Base-by-base conservation (phyloP, 1,140 invertebrate species). In the Lepidurus couesii region DNA sequence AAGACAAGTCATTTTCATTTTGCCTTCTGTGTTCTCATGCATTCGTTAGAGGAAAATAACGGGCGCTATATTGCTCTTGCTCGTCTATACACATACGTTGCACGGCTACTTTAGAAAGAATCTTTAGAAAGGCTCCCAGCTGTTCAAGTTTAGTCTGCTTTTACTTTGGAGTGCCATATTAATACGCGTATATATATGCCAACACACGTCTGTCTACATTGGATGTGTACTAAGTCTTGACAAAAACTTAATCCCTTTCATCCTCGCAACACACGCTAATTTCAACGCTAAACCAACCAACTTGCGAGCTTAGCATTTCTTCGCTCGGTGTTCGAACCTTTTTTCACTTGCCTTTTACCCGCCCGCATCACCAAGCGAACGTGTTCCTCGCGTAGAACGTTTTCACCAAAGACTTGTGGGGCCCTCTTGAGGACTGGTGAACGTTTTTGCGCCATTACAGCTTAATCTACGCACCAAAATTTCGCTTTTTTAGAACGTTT, bases 1-100 rank as follows among this genome's bases (percentile, higher is more conserved):
- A 65, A 65, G 53, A 65, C 53, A 65, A 65, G 53, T 65, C 53
- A 65, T 65, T 65, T 65, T 65, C 53, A 65, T 65, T 65, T 65
- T 65, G 8, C 53, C 53, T 65, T 21, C 53, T 65, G 53, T n/a
- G 53, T 65, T 65, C 53, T 65, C 21, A 13, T 65, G 53, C 53
- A 65, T 65, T 65, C 53, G 53, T 65, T 65, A 65, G 53, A 1
- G 53, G n/a, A 0, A 4, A 65, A 65, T 65, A 65, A 16, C 53
- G 53, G 16, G 53, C 53, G 7, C 53, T 13, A 13, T 65, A 65
- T 21, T 65, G 53, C 53, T 65, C 53, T 65, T 3, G 13, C 21
- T 13, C 8, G 47, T 21, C 21, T 65, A 65, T 21, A 65, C 34
- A 65, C 53, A 21, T 21, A 13, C 21, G 16, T 65, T 16, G 10